These are phyloP conservation scores for Rhea pennata DNA, from an alignment of 2,113 vertebrate species.

Conservation along the genomic window DNA sequence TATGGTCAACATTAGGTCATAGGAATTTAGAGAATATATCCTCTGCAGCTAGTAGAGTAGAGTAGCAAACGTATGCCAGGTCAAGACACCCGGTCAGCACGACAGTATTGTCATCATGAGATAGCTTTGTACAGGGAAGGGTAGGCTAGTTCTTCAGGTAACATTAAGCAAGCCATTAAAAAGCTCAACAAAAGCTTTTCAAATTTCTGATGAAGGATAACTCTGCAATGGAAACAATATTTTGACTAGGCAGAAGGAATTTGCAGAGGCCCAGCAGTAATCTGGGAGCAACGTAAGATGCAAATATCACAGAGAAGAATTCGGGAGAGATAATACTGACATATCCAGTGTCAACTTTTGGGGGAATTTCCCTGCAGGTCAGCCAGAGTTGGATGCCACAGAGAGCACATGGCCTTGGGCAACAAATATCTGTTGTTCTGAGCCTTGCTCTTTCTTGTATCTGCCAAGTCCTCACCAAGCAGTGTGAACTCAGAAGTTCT, in stretches of 20 bases:
- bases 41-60: neutral
- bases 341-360: neutral
- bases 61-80: neutral
- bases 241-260: neutral
- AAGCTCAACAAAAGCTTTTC: neutral
- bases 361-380: conserved; percentile 1
- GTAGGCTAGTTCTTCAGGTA: neutral
- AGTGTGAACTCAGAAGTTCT: neutral
- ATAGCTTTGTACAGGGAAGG: neutral
- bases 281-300: neutral
- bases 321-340: neutral
- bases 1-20: neutral
- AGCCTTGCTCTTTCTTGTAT: neutral
- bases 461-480: neutral
- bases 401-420: neutral
- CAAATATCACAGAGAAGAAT: neutral
- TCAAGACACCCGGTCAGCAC: neutral
- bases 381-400: neutral
- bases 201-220: neutral
- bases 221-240: neutral
- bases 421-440: neutral
- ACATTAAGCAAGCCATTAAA: neutral
- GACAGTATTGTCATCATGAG: rapidly evolving
- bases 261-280: neutral
- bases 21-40: neutral